phyloP scores from a whole-genome alignment of 1,140 invertebrate species.

The Drosophila ercepeae region DNA sequence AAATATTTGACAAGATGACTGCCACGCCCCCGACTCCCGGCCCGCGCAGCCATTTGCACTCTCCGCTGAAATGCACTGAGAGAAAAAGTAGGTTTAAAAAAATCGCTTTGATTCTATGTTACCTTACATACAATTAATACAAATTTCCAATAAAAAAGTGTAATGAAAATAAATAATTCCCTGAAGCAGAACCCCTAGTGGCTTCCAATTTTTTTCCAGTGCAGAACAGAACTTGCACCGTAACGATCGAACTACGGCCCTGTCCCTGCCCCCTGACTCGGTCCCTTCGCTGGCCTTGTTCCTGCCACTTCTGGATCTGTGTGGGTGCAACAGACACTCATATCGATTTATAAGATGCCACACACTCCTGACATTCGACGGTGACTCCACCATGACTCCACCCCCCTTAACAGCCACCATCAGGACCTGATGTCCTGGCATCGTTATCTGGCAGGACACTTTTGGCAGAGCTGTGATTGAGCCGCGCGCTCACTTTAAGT shows the following conservation, averaged over 20 bases:
- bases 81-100: too few relatives aligned
- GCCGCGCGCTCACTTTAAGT: conserved; percentile 63
- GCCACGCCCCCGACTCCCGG: conserved; percentile 20
- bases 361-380: conserved; percentile 66
- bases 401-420: conserved; percentile 3
- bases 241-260: conserved; percentile 59
- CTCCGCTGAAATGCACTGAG: conserved; percentile 1
- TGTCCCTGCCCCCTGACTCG: not conserved
- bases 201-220: not conserved
- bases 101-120: too few relatives aligned
- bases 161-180: too few relatives aligned
- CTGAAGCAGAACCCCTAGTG: not conserved
- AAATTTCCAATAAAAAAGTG: too few relatives aligned
- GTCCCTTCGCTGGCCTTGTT: not conserved
- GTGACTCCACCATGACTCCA: conserved; percentile 40
- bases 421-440: conserved; percentile 3
- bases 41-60: conserved; percentile 10
- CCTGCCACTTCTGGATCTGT: conserved; percentile 7
- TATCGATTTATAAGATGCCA: conserved; percentile 78
- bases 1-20: conserved; percentile 81
- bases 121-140: too few relatives aligned
- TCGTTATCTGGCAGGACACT: not conserved
- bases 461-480: conserved; percentile 45
- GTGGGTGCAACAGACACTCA: conserved; percentile 69
- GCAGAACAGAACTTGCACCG: conserved; percentile 35